phyloP scores from a whole-genome alignment of 92 coral and sea anemone genomes.

The Zoanthus sansibaricus region DNA sequence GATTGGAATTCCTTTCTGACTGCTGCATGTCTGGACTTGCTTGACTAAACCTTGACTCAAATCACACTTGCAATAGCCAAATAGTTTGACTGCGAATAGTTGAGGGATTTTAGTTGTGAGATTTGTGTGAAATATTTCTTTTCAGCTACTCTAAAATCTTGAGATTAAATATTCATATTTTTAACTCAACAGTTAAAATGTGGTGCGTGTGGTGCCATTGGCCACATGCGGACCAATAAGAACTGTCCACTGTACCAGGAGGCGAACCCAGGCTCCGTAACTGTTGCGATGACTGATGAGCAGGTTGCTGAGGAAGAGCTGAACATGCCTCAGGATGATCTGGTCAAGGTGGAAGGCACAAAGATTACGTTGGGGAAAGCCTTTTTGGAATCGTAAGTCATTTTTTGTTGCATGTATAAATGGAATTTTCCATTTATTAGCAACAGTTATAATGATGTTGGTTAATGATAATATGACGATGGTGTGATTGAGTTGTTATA shows the following conservation, averaged over 20 bases:
- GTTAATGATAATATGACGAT: background rate
- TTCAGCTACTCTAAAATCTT: no score
- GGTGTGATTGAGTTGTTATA: background rate
- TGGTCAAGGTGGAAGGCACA: slow-evolving; percentile 99
- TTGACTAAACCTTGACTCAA: no score
- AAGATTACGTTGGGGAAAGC: slow-evolving; percentile 98
- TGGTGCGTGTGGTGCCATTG: slow-evolving; percentile 99
- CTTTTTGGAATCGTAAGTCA: slow-evolving; percentile 92
- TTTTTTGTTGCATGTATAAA: background rate
- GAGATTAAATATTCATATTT: background rate
- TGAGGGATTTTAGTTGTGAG: no score
- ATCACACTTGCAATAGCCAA: no score
- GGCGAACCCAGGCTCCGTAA: slow-evolving; percentile 80
- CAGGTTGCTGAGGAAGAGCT: slow-evolving; percentile 98
- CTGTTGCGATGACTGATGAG: slow-evolving; percentile 99
- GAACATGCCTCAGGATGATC: slow-evolving; percentile 99
- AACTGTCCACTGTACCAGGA: slow-evolving; percentile 99
- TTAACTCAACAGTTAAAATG: slow-evolving; percentile 80
- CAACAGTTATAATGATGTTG: background rate
- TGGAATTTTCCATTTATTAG: background rate
- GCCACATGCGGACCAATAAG: slow-evolving; percentile 99
- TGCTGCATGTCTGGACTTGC: no score
- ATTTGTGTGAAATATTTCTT: no score
- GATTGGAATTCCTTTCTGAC: no score
- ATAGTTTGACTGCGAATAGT: no score